Percentiles rank a stretch among this genome's conserved stretches.
phyloP scores from a whole-genome alignment of 2,888 invertebrate species.

The Agapostemon virescens region DNA sequence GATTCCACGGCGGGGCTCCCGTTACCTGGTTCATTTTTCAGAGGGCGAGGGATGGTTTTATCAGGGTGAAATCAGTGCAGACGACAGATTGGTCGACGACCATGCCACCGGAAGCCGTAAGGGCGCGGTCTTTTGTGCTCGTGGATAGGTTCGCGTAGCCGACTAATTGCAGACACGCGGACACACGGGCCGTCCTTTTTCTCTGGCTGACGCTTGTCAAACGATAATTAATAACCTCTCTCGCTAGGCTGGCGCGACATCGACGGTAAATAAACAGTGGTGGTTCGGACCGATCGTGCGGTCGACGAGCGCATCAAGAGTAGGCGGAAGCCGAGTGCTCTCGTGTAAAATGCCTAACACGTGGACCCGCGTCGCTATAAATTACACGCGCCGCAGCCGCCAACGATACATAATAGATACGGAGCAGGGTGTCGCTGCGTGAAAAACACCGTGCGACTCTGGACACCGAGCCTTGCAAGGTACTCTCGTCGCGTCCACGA shows the following conservation, averaged over 20 bases:
- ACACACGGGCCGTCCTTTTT: slow-evolving; percentile 43
- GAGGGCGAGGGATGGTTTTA: background rate
- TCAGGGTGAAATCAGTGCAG: background rate
- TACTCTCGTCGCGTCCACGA: background rate
- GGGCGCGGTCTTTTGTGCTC: slow-evolving; percentile 36
- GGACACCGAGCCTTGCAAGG: background rate
- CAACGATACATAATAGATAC: slow-evolving; percentile 42
- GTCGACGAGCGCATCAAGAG: slow-evolving; percentile 48
- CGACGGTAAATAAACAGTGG: slow-evolving; percentile 64
- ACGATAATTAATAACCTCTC: slow-evolving; percentile 71
- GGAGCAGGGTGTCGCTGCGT: slow-evolving; percentile 12
- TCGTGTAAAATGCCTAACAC: slow-evolving; percentile 48
- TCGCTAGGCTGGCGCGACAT: slow-evolving; percentile 51
- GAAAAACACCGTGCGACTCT: slow-evolving; percentile 22
- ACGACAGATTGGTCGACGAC: slow-evolving; percentile 21
- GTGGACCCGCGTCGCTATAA: slow-evolving; percentile 34
- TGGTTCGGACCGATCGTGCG: slow-evolving; percentile 42
- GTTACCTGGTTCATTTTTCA: slow-evolving; percentile 21
- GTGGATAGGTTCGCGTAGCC: slow-evolving; percentile 30
- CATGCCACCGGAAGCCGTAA: slow-evolving; percentile 28
- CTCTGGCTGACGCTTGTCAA: slow-evolving; percentile 65
- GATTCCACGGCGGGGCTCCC: background rate
- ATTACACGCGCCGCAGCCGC: slow-evolving; percentile 33
- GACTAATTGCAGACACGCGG: slow-evolving; percentile 56
- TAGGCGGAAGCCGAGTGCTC: slow-evolving; percentile 32